Percentiles rank a stretch among this genome's conserved stretches.
Evolutionary conservation across 1,140 invertebrate species (phyloP).

Genomic region (Nymphalis io): DNA sequence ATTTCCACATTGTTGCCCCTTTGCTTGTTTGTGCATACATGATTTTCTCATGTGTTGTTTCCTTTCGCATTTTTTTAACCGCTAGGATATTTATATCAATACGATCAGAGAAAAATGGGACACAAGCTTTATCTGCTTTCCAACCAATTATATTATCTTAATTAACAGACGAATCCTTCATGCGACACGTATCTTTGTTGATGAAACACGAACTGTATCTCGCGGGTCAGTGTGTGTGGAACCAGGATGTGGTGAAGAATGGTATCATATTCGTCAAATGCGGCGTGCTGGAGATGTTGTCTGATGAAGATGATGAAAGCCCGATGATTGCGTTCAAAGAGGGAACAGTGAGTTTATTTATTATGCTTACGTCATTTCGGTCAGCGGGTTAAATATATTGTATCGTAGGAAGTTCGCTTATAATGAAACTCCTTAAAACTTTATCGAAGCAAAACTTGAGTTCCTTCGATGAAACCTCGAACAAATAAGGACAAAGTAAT

Average conservation of each 20-base stretch:
- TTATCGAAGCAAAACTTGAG: too few relatives aligned
- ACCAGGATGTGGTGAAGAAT: constrained; percentile 65
- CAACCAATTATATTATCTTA: background rate
- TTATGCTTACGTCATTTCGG: background rate
- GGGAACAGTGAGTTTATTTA: constrained; percentile 63
- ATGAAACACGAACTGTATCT: constrained; percentile 72
- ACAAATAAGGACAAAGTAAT: background rate
- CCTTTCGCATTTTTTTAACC: too few relatives aligned
- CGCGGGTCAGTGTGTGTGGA: constrained; percentile 67
- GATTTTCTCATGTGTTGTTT: too few relatives aligned
- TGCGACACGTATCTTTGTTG: constrained; percentile 65
- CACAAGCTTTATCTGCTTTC: too few relatives aligned
- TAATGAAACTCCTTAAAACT: too few relatives aligned
- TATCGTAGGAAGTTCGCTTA: too few relatives aligned
- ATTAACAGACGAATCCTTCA: constrained; percentile 63
- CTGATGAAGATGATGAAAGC: constrained; percentile 77
- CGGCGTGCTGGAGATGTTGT: constrained; percentile 74
- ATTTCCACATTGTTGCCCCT: too few relatives aligned
- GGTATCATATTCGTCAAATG: constrained; percentile 71
- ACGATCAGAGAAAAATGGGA: too few relatives aligned
- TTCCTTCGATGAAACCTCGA: too few relatives aligned
- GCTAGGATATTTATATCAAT: too few relatives aligned
- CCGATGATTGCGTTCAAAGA: constrained; percentile 74
- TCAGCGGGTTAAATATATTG: too few relatives aligned
- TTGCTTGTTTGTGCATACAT: too few relatives aligned